Percentiles rank a stretch among this genome's conserved stretches.
Evolutionary conservation across 2,113 vertebrate species (phyloP).

Genomic region (Lasiurus cinereus): DNA sequence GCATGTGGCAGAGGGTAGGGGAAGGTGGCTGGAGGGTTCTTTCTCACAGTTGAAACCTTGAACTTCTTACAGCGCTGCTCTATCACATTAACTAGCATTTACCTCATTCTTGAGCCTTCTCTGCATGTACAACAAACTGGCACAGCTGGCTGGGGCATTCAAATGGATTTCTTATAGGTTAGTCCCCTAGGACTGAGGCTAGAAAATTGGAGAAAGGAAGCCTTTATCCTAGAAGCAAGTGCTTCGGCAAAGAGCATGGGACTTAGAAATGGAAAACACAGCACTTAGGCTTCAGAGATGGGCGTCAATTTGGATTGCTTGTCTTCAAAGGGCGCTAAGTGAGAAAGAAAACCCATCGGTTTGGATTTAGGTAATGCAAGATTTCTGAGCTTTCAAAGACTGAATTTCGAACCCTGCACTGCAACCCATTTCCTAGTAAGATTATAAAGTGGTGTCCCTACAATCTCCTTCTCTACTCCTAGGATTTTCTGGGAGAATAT

Average conservation of each 20-base stretch:
- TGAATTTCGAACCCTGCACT: neutral
- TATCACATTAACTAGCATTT: neutral
- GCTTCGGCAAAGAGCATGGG: neutral
- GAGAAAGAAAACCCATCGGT: neutral
- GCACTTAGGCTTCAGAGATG: neutral
- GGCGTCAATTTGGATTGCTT: neutral
- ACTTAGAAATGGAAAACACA: neutral
- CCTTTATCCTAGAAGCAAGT: slow-evolving; percentile 38
- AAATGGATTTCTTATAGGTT: neutral
- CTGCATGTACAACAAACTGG: neutral
- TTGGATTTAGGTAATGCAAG: neutral
- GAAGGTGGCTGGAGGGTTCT: neutral
- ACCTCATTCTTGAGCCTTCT: neutral
- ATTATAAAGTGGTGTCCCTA: neutral
- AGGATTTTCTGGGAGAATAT: neutral
- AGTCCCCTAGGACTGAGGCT: neutral
- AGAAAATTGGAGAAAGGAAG: neutral
- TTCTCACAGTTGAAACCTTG: neutral
- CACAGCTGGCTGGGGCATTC: neutral
- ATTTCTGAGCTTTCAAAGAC: neutral
- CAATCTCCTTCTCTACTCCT: neutral
- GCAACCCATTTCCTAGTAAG: neutral
- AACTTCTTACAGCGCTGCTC: neutral
- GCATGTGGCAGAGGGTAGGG: too few species aligned
- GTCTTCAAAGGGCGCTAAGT: neutral